A percentile compares a stretch with the other conserved stretches of the same genome.
Evolutionary conservation across 2,797 vertebrate species (phyloP).

Genomic region (Sebastes taczanowskii): DNA sequence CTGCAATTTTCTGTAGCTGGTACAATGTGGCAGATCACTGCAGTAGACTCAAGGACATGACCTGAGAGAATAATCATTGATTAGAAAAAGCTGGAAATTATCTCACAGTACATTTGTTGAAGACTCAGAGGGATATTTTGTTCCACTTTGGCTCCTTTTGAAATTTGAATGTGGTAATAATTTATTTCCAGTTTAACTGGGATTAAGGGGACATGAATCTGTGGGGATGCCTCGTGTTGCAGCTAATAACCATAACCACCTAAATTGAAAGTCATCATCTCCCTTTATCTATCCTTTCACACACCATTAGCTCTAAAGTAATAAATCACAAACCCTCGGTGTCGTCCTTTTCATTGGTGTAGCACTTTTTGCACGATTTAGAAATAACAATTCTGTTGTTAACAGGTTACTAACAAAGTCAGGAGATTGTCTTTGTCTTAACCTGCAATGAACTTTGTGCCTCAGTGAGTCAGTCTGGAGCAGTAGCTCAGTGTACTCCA

Average conservation of each 20-base stretch:
- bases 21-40: background rate
- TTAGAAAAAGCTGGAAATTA: background rate
- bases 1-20: background rate
- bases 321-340: background rate
- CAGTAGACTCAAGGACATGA: background rate
- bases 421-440: background rate
- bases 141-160: background rate
- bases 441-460: slow-evolving; percentile 13
- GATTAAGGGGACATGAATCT: background rate
- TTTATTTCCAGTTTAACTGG: background rate
- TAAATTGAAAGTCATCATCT: background rate
- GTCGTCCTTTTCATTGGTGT: background rate
- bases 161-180: background rate
- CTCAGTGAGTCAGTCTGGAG: slow-evolving; percentile 23
- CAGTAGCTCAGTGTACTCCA: slow-evolving; percentile 37
- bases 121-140: background rate
- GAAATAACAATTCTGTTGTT: too few species aligned
- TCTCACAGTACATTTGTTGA: background rate
- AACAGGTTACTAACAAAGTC: background rate
- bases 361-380: background rate
- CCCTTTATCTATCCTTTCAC: background rate
- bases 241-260: background rate
- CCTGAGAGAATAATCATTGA: background rate
- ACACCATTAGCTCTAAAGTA: background rate
- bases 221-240: background rate